Percentiles rank a stretch among this genome's conserved stretches.
Conservation (phyloP, 2,797 vertebrate species). For the Brachymystax lenok region DNA sequence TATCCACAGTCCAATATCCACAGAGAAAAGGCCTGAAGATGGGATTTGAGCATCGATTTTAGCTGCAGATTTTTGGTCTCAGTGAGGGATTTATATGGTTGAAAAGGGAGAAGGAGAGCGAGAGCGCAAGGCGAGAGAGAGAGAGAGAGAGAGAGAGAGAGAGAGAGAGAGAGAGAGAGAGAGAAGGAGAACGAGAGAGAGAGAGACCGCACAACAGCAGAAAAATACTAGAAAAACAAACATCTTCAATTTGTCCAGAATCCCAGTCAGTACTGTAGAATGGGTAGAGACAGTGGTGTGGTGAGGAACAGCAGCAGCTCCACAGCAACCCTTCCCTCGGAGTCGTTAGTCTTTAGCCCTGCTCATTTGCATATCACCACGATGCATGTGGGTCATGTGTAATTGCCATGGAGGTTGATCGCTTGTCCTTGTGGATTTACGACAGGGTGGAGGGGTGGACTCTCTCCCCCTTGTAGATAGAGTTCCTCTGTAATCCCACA, state of each 20-base stretch:
- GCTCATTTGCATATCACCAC: background rate
- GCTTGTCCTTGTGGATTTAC: background rate
- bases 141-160: background rate
- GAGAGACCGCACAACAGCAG: background rate
- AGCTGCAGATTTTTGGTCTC: slow-evolving; percentile 1
- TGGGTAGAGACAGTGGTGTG: background rate
- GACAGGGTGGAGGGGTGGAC: background rate
- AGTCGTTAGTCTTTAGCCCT: background rate
- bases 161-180: background rate
- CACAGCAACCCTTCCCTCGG: background rate
- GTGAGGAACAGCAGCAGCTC: background rate
- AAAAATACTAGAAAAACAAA: background rate
- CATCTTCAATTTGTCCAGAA: background rate
- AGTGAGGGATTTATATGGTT: background rate
- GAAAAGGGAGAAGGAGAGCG: background rate
- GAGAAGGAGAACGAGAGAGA: background rate
- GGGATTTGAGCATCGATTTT: slow-evolving; percentile 1
- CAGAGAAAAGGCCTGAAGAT: background rate
- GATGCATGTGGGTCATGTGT: background rate
- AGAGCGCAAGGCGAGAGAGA: background rate
- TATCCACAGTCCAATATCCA: background rate
- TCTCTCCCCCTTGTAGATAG: background rate
- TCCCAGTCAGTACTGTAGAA: no score
- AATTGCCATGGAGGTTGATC: background rate
- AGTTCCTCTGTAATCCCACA: background rate